Conservation (phyloP, 2,113 vertebrate species). For the Puffinus mauretanicus region DNA sequence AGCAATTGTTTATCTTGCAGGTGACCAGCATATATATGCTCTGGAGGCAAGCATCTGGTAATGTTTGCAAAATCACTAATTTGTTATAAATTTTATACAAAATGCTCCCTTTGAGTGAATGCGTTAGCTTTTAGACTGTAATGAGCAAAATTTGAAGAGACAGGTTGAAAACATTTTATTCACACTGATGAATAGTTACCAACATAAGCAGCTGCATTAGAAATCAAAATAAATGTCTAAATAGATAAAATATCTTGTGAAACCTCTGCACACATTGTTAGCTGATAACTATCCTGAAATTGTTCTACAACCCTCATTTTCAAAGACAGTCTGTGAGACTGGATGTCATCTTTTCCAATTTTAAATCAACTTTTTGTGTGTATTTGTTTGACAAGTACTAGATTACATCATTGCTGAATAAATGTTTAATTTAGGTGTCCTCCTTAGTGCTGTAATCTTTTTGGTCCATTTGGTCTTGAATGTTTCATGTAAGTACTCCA, state of each 20-base stretch:
- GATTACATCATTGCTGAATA: slow-evolving; percentile 60
- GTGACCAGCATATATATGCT: not conserved
- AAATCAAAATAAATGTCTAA: slow-evolving; percentile 27
- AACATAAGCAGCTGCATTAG: not conserved
- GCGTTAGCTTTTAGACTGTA: not conserved
- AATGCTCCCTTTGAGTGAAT: not conserved
- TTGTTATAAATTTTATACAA: slow-evolving; percentile 3
- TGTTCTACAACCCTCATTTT: slow-evolving; percentile 8
- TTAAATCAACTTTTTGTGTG: not conserved
- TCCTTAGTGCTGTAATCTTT: slow-evolving; percentile 62
- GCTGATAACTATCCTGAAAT: not conserved
- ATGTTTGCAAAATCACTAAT: slow-evolving; percentile 8
- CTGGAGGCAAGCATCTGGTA: not conserved
- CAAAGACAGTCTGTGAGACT: not conserved
- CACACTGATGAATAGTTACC: not conserved
- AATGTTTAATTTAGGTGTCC: slow-evolving; percentile 68
- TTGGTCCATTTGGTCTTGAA: slow-evolving; percentile 62
- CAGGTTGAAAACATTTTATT: not conserved
- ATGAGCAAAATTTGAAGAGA: not conserved
- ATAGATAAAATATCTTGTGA: not conserved
- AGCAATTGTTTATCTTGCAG: not conserved
- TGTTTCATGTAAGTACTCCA: slow-evolving; percentile 59
- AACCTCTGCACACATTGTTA: not conserved
- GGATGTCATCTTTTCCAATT: slow-evolving; percentile 6
- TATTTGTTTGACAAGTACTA: slow-evolving; percentile 7